Evolutionary conservation across 2,797 vertebrate species (phyloP).

Genomic region (Acomys russatus): DNA sequence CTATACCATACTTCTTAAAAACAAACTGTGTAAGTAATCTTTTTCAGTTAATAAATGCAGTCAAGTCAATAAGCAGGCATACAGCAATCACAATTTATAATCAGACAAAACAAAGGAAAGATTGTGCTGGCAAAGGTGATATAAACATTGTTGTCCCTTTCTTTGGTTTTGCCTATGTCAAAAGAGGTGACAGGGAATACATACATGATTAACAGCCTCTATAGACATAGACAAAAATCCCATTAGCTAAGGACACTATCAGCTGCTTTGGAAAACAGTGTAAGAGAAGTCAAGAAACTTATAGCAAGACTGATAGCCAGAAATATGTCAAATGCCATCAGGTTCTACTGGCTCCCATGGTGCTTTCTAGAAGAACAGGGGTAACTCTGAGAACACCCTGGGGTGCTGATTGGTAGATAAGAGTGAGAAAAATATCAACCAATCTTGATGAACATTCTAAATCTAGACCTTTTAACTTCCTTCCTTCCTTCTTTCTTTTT

Average conservation of each 20-base stretch:
- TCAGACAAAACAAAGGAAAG: not conserved
- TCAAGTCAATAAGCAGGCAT: not conserved
- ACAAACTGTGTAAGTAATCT: not conserved
- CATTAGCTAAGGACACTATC: not conserved
- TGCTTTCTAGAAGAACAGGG: not conserved
- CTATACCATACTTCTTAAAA: slow-evolving; percentile 36
- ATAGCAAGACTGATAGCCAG: not conserved
- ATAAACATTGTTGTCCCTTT: not conserved
- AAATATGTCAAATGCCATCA: not conserved
- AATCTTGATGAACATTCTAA: not conserved
- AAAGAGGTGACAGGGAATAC: not conserved
- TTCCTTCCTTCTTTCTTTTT: not conserved
- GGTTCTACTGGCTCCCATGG: not conserved
- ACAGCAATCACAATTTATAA: slow-evolving; percentile 44
- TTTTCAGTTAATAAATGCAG: not conserved
- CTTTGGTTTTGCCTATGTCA: not conserved
- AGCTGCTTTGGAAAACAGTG: not conserved
- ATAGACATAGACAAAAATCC: not conserved
- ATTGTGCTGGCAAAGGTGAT: no score
- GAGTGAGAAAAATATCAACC: not conserved
- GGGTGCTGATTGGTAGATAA: not conserved
- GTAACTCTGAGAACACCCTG: not conserved
- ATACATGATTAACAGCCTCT: not conserved
- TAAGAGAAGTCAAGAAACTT: not conserved
- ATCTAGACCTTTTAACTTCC: not conserved